Percentiles rank a stretch among this genome's conserved stretches.
Conservation (phyloP, 2,888 invertebrate genomes). For the Agrypnus murinus region DNA sequence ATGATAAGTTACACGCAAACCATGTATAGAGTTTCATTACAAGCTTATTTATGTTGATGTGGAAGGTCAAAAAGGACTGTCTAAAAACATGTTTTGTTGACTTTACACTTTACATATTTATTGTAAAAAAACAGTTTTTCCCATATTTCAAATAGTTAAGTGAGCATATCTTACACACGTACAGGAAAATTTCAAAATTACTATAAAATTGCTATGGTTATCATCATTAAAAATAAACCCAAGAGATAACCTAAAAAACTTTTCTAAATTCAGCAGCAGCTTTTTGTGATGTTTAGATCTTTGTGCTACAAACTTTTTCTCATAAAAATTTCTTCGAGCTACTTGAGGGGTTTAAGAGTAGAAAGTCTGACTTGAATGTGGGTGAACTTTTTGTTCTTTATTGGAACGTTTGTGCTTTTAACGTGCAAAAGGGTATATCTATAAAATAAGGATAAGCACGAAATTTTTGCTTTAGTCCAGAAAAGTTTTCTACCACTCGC, state of each 20-base stretch:
- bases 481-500: too few relatives aligned
- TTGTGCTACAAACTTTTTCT: slow-evolving; percentile 26
- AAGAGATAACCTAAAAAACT: too few relatives aligned
- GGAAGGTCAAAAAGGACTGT: slow-evolving; percentile 20
- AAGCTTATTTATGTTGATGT: slow-evolving; percentile 1
- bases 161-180: too few relatives aligned
- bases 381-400: slow-evolving; percentile 43
- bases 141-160: too few relatives aligned
- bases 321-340: slow-evolving; percentile 35
- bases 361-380: slow-evolving; percentile 17
- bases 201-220: too few relatives aligned
- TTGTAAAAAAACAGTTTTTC: background rate
- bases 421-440: slow-evolving; percentile 19
- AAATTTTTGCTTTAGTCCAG: background rate
- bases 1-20: slow-evolving; percentile 32
- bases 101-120: background rate
- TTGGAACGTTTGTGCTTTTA: slow-evolving; percentile 39
- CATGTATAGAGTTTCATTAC: slow-evolving; percentile 22
- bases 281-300: slow-evolving; percentile 9
- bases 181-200: too few relatives aligned
- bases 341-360: slow-evolving; percentile 25
- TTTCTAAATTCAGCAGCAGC: background rate
- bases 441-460: slow-evolving; percentile 19
- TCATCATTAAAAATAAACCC: too few relatives aligned
- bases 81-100: background rate